Conservation (phyloP, 2,113 vertebrate genomes). For the Python bivittatus region DNA sequence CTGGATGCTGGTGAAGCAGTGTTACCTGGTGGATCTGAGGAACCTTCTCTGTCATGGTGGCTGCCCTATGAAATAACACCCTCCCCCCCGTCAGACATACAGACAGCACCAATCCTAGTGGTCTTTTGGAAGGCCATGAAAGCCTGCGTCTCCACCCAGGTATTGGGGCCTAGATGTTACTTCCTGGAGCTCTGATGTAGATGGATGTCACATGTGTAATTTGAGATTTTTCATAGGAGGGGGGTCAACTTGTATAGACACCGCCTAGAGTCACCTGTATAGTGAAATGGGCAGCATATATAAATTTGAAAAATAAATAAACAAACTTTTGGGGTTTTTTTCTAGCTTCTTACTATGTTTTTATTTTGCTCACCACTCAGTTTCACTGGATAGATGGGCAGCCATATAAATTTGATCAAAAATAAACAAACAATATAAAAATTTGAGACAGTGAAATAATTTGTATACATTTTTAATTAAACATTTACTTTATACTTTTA, state of each 20-base stretch:
- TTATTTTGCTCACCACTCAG: background rate
- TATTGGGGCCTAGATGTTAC: background rate
- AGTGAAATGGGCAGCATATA: too few relatives aligned
- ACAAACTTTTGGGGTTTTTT: too few relatives aligned
- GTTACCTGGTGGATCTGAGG: background rate
- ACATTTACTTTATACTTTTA: too few relatives aligned
- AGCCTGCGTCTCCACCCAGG: background rate
- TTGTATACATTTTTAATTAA: too few relatives aligned
- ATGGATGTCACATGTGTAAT: background rate
- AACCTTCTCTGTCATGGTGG: background rate
- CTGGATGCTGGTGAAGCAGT: background rate
- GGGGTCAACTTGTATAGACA: background rate
- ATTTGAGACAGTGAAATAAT: background rate
- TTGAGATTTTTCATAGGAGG: background rate
- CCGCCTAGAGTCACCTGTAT: too few relatives aligned
- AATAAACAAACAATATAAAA: background rate
- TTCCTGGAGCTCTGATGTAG: background rate
- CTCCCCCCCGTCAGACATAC: background rate
- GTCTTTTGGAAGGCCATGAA: background rate
- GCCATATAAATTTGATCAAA: background rate
- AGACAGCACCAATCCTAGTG: background rate
- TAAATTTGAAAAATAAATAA: too few relatives aligned
- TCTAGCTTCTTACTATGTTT: background rate
- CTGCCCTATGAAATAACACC: background rate
- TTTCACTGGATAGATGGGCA: background rate